Base-by-base conservation (phyloP, 2,797 vertebrate species). In the Rhabdomys pumilio region DNA sequence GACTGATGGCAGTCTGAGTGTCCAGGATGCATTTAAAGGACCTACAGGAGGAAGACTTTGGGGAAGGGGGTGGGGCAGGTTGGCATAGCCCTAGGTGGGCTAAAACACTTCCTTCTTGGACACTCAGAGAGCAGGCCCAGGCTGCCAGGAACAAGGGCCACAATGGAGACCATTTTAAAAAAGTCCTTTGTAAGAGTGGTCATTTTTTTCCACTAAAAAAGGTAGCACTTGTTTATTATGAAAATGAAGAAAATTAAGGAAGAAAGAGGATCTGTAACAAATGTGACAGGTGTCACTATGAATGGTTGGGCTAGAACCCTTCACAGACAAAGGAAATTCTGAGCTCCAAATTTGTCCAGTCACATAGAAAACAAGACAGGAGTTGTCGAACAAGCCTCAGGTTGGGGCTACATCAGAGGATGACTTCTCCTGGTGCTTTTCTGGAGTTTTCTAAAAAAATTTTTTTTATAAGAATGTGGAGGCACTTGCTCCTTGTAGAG, bases 21-120 rank as follows among this genome's bases (percentile, higher is more conserved):
- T 26, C 38, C 5, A 12, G 3, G 61, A 34, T 29, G 20, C 53
- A 69, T 97, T 94, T 97, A 93, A 95, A 96, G 87, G 75, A 2
- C 6, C 1, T 0, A 22, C 0, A 11, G 84, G 81, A 38, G 67
- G 96, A 89, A 93, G 83, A 31, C 34, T 19, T 2, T 7, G 53
- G 44, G 63, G 83, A 44, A 3, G 44, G 31, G 1, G n/a, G 38
- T 38, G 38, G 41, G 31, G 26, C 29, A 67, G 22, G 20, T n/a
- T 93, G 91, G 94, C 20, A 0, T 2, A 11, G 31, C 8, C 47
- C 67, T 84, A 75, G 20, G 11, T 15, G 91, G 86, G 29, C 93
- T 0, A 0, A 22, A n/a, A 10, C 10, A 44, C 93, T 97, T 96
- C 97, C 31, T 24, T 4, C 53, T 96, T 88, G 88, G 93, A 81